phyloP scores from a whole-genome alignment of 2,888 invertebrate species.

The Arenicola marina region DNA sequence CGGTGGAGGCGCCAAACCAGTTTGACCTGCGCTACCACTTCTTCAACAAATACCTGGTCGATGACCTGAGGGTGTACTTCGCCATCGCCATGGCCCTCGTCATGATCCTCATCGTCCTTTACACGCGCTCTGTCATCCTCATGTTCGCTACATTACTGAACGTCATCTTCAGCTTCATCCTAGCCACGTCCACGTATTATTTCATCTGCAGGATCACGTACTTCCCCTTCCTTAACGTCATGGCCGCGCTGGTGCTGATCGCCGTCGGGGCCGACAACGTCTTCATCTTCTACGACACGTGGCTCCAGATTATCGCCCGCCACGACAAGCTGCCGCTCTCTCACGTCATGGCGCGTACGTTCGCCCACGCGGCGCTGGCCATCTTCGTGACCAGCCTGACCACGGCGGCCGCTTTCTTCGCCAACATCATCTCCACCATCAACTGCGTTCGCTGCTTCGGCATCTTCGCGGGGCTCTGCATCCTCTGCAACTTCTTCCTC shows the following conservation, averaged over 20 bases:
- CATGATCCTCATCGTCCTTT: constrained; percentile 79
- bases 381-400: constrained; percentile 94
- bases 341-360: constrained; percentile 68
- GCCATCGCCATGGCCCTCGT: constrained; percentile 77
- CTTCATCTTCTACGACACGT: constrained; percentile 80
- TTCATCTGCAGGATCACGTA: constrained; percentile 82
- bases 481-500: constrained; percentile 86
- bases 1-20: too few species aligned
- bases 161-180: constrained; percentile 82
- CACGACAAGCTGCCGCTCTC: constrained; percentile 67
- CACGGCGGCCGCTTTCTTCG: constrained; percentile 91
- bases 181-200: constrained; percentile 89
- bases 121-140: constrained; percentile 84
- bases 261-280: constrained; percentile 95
- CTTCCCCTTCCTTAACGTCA: constrained; percentile 97
- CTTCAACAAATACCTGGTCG: too few species aligned
- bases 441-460: constrained; percentile 80
- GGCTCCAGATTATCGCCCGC: constrained; percentile 73
- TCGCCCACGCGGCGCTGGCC: constrained; percentile 85
- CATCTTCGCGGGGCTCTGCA: constrained; percentile 86
- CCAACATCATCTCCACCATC: constrained; percentile 88
- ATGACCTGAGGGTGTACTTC: too few species aligned
- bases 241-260: constrained; percentile 79
- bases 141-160: constrained; percentile 82
- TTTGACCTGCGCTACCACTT: too few species aligned